A percentile compares a stretch with the other conserved stretches of the same genome.
Evolutionary conservation across 2,888 invertebrate species (phyloP).

Genomic region (Phaedon cochleariae): DNA sequence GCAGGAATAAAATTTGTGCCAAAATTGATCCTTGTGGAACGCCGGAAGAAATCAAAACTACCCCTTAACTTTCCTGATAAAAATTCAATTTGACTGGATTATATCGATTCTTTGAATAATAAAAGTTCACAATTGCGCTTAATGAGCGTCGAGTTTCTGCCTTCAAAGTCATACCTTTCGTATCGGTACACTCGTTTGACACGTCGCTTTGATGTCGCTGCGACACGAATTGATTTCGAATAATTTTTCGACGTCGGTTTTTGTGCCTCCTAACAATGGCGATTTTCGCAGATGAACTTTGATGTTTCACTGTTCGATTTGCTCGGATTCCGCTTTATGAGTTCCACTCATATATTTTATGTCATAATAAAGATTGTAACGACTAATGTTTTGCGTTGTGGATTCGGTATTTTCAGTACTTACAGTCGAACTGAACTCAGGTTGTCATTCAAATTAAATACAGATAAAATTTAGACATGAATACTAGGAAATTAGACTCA

Average conservation of each 20-base stretch:
- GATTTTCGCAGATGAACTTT: constrained; percentile 39
- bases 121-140: constrained; percentile 60
- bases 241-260: constrained; percentile 27
- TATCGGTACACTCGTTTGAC: constrained; percentile 48
- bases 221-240: constrained; percentile 48
- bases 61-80: too few relatives aligned
- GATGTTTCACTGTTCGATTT: constrained; percentile 44
- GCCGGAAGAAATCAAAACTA: too few relatives aligned
- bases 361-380: neutral
- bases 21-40: too few relatives aligned
- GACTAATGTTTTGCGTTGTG: neutral
- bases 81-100: too few relatives aligned
- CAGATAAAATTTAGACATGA: too few relatives aligned
- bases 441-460: too few relatives aligned
- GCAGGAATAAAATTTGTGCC: too few relatives aligned
- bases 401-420: neutral
- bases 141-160: constrained; percentile 52
- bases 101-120: constrained; percentile 59
- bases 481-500: too few relatives aligned
- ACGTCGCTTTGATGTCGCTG: constrained; percentile 48
- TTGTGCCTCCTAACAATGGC: constrained; percentile 18
- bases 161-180: constrained; percentile 52
- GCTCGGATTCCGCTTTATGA: neutral
- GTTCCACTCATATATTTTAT: neutral
- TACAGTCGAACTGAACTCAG: neutral